Conservation (phyloP, 2,797 vertebrate genomes). For the Karalla daura region DNA sequence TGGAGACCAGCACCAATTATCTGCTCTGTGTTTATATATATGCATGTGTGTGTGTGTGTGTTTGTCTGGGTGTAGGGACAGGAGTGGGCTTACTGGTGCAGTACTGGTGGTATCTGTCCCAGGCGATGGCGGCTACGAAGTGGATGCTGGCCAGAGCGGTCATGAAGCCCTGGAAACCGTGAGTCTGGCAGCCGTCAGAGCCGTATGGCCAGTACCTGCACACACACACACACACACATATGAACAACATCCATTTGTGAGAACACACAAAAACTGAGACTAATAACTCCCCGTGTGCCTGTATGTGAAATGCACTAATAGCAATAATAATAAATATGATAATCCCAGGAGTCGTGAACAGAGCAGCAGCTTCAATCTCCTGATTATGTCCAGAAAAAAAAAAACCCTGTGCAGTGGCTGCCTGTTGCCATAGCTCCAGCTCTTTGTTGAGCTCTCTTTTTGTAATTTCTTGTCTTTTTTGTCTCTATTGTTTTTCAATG, state of each 20-base stretch:
- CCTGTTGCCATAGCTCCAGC: conserved; percentile 1
- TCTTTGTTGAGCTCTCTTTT: conserved; percentile 9
- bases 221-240: conserved; percentile 1
- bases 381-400: conserved; percentile 42
- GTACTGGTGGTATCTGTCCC: conserved; percentile 95
- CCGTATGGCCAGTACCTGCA: conserved; percentile 95
- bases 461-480: too few species aligned
- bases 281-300: background rate
- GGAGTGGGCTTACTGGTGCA: conserved; percentile 87
- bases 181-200: conserved; percentile 92
- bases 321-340: background rate
- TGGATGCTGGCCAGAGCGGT: conserved; percentile 92
- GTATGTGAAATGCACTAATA: background rate
- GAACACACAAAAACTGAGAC: background rate
- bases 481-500: too few species aligned
- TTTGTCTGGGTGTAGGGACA: background rate
- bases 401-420: conserved; percentile 30
- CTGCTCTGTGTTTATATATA: background rate
- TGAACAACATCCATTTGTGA: background rate
- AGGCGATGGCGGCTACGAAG: conserved; percentile 91
- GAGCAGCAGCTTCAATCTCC: conserved; percentile 32
- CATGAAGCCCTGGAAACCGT: conserved; percentile 94
- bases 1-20: background rate
- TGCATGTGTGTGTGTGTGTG: background rate
- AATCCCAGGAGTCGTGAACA: conserved; percentile 18